phyloP scores from a whole-genome alignment of 1,140 invertebrate species.

The Oedothorax gibbosus region DNA sequence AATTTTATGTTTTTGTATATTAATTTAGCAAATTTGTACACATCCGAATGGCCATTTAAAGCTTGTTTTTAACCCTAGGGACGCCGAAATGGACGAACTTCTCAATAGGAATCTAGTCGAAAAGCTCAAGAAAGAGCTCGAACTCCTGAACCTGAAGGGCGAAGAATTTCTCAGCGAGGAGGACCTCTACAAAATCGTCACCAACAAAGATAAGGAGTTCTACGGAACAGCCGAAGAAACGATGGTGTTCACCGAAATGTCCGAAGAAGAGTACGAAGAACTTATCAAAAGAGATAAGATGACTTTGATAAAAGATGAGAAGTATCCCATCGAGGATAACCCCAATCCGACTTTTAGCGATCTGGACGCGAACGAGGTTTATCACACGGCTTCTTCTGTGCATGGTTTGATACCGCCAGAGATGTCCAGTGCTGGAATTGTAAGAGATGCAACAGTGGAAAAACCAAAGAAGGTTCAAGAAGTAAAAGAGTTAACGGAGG shows the following conservation, averaged over 20 bases:
- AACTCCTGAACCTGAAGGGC: slow-evolving; percentile 7
- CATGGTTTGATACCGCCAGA: slow-evolving; percentile 6
- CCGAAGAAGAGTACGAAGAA: slow-evolving; percentile 34
- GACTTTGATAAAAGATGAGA: neutral
- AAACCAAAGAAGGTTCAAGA: neutral
- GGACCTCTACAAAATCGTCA: slow-evolving; percentile 13
- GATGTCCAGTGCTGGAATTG: slow-evolving; percentile 14
- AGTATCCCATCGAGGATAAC: neutral
- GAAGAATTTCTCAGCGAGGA: slow-evolving; percentile 25
- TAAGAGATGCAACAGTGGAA: neutral
- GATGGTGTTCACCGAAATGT: slow-evolving; percentile 10
- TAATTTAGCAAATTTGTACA: no score
- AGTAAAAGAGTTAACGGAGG: slow-evolving; percentile 61
- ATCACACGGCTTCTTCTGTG: slow-evolving; percentile 15
- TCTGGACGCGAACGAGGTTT: slow-evolving; percentile 50
- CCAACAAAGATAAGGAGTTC: slow-evolving; percentile 23
- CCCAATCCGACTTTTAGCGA: slow-evolving; percentile 48
- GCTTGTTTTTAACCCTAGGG: no score
- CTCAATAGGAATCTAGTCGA: slow-evolving; percentile 27
- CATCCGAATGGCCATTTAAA: no score
- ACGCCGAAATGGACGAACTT: neutral
- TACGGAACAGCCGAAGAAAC: slow-evolving; percentile 40
- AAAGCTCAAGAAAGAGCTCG: slow-evolving; percentile 16
- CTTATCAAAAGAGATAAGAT: slow-evolving; percentile 25
- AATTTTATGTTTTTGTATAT: no score